Conservation (phyloP, 2,797 vertebrate species). For the Acrossocheilus fasciatus region DNA sequence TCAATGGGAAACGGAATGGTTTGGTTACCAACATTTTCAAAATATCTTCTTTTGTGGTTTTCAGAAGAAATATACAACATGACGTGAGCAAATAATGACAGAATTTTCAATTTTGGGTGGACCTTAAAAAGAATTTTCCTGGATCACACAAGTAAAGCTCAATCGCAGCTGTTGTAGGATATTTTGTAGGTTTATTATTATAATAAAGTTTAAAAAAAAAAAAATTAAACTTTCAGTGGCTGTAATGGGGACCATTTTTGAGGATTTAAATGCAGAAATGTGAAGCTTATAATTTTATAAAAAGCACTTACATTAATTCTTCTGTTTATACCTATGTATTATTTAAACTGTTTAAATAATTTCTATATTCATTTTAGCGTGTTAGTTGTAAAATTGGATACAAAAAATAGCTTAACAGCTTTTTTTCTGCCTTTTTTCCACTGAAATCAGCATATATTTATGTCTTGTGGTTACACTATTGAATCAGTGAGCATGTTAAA, state of each 20-base stretch:
- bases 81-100: neutral
- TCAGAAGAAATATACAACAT: no score
- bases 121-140: neutral
- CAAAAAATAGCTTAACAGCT: neutral
- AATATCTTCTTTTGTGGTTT: no score
- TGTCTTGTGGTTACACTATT: neutral
- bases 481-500: neutral
- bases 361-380: no score
- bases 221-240: neutral
- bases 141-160: neutral
- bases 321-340: neutral
- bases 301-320: neutral
- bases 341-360: neutral
- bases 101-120: neutral
- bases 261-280: neutral
- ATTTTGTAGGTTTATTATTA: no score
- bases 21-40: neutral
- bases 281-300: neutral
- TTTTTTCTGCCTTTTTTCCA: neutral
- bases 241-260: neutral
- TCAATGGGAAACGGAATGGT: neutral
- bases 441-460: neutral
- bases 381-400: neutral
- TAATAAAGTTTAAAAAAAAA: no score
- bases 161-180: neutral